Evolutionary conservation across 2,888 invertebrate genomes (phyloP).

Genomic region (Oasisia sp.): DNA sequence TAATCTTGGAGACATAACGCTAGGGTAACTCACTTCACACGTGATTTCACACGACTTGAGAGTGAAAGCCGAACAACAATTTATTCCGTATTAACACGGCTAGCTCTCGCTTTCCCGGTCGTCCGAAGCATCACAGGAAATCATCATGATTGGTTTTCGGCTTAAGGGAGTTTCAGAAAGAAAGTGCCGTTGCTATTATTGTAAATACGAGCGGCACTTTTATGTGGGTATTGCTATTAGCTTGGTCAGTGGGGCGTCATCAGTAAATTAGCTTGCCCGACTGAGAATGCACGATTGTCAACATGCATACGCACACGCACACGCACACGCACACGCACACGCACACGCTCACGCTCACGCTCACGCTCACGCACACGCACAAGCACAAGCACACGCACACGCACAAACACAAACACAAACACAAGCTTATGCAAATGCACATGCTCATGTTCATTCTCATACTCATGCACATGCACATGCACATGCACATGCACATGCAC

Average conservation of each 20-base stretch:
- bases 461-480: too few species aligned
- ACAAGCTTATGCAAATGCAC: too few species aligned
- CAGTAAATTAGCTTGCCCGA: neutral
- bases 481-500: too few species aligned
- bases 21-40: neutral
- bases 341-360: too few species aligned
- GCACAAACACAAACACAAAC: too few species aligned
- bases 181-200: neutral
- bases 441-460: too few species aligned
- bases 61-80: neutral
- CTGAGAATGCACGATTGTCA: neutral
- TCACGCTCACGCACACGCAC: too few species aligned
- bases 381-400: too few species aligned
- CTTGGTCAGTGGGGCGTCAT: neutral
- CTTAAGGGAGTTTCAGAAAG: neutral
- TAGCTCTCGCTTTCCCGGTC: neutral
- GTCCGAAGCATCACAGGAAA: neutral
- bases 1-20: neutral
- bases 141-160: neutral
- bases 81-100: neutral
- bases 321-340: too few species aligned
- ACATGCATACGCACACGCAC: neutral
- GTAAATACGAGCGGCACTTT: neutral
- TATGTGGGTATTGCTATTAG: neutral
- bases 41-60: neutral